A percentile compares a stretch with the other conserved stretches of the same genome.
phyloP scores from a whole-genome alignment of 1,140 invertebrate species.

The Drosophila ambigua region DNA sequence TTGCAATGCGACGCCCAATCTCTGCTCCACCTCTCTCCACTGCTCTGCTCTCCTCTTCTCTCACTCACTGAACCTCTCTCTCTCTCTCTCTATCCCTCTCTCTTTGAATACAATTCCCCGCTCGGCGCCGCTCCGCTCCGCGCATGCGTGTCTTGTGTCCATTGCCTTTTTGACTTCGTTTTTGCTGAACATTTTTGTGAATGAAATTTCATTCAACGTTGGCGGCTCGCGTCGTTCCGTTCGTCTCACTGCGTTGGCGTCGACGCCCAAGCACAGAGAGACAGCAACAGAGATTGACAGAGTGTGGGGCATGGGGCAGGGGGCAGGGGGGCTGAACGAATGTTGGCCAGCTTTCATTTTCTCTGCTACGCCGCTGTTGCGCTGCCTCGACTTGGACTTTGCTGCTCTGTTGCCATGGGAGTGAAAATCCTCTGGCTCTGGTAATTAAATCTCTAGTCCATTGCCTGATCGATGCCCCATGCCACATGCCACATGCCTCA shows the following conservation, averaged over 20 bases:
- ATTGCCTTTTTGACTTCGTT: constrained; percentile 72
- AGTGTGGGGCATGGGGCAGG: neutral
- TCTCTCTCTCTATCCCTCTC: neutral
- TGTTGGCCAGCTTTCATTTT: constrained; percentile 47
- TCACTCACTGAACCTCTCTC: constrained; percentile 3
- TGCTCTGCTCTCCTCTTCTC: constrained; percentile 18
- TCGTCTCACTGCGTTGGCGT: constrained; percentile 56
- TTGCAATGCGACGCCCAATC: constrained; percentile 31
- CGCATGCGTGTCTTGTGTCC: constrained; percentile 80
- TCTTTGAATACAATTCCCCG: constrained; percentile 15
- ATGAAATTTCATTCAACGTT: constrained; percentile 80
- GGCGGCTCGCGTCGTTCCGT: constrained; percentile 45
- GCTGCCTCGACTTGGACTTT: constrained; percentile 10
- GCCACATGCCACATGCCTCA: constrained; percentile 4
- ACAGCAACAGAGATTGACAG: constrained; percentile 3
- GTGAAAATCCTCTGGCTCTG: constrained; percentile 63
- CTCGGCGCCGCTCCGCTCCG: constrained; percentile 25
- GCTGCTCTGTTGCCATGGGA: constrained; percentile 60
- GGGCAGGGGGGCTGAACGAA: constrained; percentile 6
- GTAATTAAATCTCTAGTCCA: constrained; percentile 75
- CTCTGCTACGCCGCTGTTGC: constrained; percentile 12
- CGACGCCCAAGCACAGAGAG: constrained; percentile 49
- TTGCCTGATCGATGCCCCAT: constrained; percentile 52
- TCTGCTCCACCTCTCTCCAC: constrained; percentile 57
- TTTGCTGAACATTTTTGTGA: constrained; percentile 77